Evolutionary conservation across 2,888 invertebrate genomes (phyloP).

Genomic region (Campoplex capitator): DNA sequence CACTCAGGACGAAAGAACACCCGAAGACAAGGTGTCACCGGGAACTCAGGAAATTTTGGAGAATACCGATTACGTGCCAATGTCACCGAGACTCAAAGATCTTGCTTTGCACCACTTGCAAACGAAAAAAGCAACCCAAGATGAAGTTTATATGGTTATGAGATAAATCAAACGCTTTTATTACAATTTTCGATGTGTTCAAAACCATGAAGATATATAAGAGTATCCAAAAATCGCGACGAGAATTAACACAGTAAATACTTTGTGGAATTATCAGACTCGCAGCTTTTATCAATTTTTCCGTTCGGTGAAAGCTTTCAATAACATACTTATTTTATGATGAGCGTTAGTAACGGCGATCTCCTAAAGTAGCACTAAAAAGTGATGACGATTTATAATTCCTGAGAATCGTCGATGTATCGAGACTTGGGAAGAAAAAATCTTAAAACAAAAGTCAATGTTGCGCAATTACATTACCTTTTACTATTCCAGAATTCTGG

Average conservation of each 20-base stretch:
- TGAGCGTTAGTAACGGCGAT: background rate
- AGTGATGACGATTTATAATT: background rate
- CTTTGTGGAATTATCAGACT: background rate
- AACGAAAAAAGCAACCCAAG: conserved; percentile 73
- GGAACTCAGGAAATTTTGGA: conserved; percentile 70
- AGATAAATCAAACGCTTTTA: conserved; percentile 70
- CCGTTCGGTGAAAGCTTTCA: background rate
- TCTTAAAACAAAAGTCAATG: conserved; percentile 8
- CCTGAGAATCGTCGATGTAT: background rate
- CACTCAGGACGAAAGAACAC: conserved; percentile 76
- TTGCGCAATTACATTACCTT: background rate
- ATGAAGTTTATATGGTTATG: conserved; percentile 82
- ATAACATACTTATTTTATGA: background rate
- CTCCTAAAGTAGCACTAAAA: background rate
- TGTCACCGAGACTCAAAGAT: conserved; percentile 81
- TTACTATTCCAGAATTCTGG: background rate
- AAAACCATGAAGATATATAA: background rate
- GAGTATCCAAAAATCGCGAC: background rate
- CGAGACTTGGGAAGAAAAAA: background rate
- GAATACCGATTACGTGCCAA: conserved; percentile 81
- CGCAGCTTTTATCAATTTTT: background rate
- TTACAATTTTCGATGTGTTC: background rate
- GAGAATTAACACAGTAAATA: background rate
- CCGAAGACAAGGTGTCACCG: conserved; percentile 72
- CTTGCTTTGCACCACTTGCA: conserved; percentile 73